Conservation (phyloP, 2,888 invertebrate species). For the Gisinianus flammeolus region DNA sequence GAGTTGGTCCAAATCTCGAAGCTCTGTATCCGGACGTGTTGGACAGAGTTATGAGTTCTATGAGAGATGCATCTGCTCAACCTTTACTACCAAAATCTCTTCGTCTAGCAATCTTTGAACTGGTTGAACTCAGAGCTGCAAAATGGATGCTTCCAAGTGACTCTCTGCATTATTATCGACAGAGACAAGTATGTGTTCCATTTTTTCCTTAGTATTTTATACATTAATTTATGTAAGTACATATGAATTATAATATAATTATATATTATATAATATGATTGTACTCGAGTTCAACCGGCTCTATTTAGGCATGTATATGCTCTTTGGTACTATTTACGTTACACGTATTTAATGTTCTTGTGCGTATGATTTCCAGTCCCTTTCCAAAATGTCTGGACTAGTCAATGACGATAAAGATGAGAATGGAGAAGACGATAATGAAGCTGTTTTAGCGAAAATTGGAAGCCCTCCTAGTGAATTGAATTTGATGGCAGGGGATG, state of each 20-base stretch:
- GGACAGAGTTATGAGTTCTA: constrained; percentile 55
- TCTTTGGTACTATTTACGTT: too few species aligned
- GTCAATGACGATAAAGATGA: constrained; percentile 36
- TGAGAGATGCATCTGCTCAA: constrained; percentile 57
- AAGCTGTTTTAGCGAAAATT: not conserved
- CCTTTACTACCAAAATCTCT: constrained; percentile 52
- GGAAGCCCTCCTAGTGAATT: not conserved
- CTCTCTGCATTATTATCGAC: constrained; percentile 79
- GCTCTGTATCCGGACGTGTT: constrained; percentile 55
- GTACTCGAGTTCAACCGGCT: not conserved
- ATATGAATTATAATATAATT: not conserved
- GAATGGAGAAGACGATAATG: not conserved
- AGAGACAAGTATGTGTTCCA: too few species aligned
- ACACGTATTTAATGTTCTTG: too few species aligned
- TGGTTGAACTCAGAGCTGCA: constrained; percentile 90
- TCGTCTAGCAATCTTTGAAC: constrained; percentile 71
- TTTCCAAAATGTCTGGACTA: too few species aligned
- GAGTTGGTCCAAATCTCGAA: constrained; percentile 56
- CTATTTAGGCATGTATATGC: too few species aligned
- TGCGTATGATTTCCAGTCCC: too few species aligned
- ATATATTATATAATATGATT: not conserved
- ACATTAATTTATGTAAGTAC: constrained; percentile 3
- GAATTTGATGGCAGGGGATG: constrained; percentile 15
- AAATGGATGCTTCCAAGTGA: constrained; percentile 71
- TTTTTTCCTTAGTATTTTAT: too few species aligned